Evolutionary conservation across 2,797 vertebrate genomes (phyloP).

Genomic region (Phalanger gymnotis): DNA sequence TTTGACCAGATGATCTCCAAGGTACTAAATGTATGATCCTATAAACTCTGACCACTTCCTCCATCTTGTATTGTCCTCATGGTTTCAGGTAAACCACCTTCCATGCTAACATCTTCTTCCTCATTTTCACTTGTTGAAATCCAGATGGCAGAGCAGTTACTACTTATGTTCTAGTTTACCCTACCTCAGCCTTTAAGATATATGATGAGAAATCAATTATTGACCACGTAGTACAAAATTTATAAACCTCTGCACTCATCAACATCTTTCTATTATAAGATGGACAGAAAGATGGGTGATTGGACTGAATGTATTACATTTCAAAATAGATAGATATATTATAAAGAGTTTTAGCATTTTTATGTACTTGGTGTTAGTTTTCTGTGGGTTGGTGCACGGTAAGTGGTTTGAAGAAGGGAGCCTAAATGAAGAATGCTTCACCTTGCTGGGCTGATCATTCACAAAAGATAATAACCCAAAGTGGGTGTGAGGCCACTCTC

Average conservation of each 20-base stretch:
- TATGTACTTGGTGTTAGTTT: not conserved
- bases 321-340: slow-evolving; percentile 17
- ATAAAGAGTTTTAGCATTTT: slow-evolving; percentile 23
- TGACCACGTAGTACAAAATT: slow-evolving; percentile 33
- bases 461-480: slow-evolving; percentile 20
- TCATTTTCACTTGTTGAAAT: not conserved
- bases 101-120: not conserved
- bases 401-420: not conserved
- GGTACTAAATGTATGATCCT: not conserved
- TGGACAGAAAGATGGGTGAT: slow-evolving; percentile 13
- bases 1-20: not conserved
- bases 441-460: not conserved
- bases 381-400: slow-evolving; percentile 22
- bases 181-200: slow-evolving; percentile 15
- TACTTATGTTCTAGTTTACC: not conserved
- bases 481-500: slow-evolving; percentile 37
- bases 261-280: slow-evolving; percentile 28
- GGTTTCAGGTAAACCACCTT: not conserved
- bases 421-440: not conserved
- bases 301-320: slow-evolving; percentile 45
- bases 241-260: not conserved
- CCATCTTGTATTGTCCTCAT: not conserved
- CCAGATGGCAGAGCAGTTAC: not conserved
- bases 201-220: slow-evolving; percentile 17
- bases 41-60: not conserved